Conservation (phyloP, 2,888 invertebrate genomes). For the Cephus pulcher region DNA sequence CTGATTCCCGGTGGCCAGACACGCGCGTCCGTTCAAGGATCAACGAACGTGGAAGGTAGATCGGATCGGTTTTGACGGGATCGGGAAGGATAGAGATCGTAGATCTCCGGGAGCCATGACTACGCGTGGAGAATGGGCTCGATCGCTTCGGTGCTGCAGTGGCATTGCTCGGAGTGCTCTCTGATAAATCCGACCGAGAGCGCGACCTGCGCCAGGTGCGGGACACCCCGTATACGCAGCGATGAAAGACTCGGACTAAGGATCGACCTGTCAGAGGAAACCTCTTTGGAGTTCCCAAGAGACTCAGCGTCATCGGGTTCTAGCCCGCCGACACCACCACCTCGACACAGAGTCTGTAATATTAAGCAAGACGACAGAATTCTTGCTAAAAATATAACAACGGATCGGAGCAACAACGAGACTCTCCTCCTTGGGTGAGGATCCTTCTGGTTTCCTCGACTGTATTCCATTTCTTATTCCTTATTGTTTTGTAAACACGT, state of each 20-base stretch:
- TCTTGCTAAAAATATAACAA: background rate
- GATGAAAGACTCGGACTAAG: constrained; percentile 39
- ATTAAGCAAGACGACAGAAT: background rate
- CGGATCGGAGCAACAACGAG: background rate
- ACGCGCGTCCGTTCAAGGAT: constrained; percentile 6
- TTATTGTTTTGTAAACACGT: background rate
- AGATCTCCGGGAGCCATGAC: constrained; percentile 65
- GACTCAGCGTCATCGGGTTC: constrained; percentile 42
- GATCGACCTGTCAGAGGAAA: constrained; percentile 5
- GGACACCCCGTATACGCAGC: constrained; percentile 62
- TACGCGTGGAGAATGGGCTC: constrained; percentile 81
- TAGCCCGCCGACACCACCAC: constrained; percentile 55
- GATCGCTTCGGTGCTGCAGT: constrained; percentile 93
- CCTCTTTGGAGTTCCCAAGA: background rate
- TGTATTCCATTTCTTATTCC: background rate
- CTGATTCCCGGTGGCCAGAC: background rate
- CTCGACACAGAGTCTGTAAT: constrained; percentile 35
- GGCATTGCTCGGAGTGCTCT: constrained; percentile 90
- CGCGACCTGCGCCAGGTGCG: constrained; percentile 86
- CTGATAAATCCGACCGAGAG: constrained; percentile 90
- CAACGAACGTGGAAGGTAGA: constrained; percentile 16
- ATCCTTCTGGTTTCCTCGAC: background rate
- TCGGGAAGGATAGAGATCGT: constrained; percentile 15
- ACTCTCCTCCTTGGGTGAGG: constrained; percentile 5
- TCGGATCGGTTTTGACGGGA: constrained; percentile 1